Evolutionary conservation across 2,888 invertebrate genomes (phyloP).

Genomic region (Platycnemis pennipes): DNA sequence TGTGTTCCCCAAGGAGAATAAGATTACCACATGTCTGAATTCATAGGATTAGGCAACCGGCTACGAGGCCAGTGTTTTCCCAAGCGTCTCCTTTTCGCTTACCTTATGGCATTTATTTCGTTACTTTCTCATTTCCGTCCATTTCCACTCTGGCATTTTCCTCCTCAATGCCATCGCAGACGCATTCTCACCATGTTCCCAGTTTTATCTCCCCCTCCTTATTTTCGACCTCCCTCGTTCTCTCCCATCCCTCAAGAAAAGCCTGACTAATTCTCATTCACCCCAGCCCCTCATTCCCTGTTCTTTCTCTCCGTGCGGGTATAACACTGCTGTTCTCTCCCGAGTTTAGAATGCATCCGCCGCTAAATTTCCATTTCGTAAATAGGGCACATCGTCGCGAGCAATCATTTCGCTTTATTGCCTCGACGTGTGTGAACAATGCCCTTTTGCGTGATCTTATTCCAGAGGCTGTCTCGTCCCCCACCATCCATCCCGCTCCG

Average conservation of each 20-base stretch:
- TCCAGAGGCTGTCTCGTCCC: not conserved
- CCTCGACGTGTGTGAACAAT: slow-evolving; percentile 19
- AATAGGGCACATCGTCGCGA: slow-evolving; percentile 22
- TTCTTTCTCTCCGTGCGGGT: not conserved
- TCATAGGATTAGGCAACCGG: not conserved
- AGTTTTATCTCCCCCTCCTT: not conserved
- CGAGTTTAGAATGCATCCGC: not conserved
- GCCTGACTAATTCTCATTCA: slow-evolving; percentile 31
- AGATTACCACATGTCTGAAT: not conserved
- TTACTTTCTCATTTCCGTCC: not conserved
- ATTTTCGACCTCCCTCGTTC: not conserved
- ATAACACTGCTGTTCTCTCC: not conserved
- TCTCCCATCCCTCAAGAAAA: not conserved
- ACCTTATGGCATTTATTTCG: not conserved
- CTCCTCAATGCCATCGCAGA: not conserved
- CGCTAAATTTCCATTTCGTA: slow-evolving; percentile 24
- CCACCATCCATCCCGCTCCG: not conserved
- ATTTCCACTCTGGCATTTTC: not conserved
- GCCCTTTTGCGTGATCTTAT: not conserved
- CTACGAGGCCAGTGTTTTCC: no score
- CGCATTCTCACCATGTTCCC: not conserved
- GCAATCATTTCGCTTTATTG: slow-evolving; percentile 26
- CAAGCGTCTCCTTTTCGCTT: not conserved
- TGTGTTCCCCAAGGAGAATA: not conserved
- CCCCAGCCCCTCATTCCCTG: not conserved